Evolutionary conservation across 2,113 vertebrate genomes (phyloP).

Genomic region (Platanista minor): DNA sequence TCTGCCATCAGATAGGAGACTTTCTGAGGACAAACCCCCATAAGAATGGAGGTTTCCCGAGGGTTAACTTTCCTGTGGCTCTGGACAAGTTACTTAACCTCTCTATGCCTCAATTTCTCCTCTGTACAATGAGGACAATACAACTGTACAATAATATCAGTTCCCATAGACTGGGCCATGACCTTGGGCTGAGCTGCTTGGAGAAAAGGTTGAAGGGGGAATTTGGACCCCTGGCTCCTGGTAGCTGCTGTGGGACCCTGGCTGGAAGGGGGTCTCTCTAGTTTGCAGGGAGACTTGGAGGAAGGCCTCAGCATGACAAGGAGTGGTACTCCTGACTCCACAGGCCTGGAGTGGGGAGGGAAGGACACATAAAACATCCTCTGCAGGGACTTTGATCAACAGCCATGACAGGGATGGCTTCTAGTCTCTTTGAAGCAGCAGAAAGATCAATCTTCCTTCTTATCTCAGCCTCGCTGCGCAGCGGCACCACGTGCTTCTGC

Average conservation of each 20-base stretch:
- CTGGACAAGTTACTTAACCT: neutral
- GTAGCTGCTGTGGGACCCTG: neutral
- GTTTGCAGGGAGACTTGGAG: neutral
- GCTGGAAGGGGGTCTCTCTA: neutral
- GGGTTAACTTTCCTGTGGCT: neutral
- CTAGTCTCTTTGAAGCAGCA: constrained; percentile 56
- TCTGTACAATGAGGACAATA: neutral
- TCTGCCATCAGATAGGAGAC: neutral
- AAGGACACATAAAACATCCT: neutral
- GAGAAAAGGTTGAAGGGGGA: neutral
- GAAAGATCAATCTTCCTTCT: constrained; percentile 62
- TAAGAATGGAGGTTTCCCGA: neutral
- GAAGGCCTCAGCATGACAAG: neutral
- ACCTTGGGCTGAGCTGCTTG: neutral
- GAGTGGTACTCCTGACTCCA: neutral
- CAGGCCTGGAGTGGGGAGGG: neutral
- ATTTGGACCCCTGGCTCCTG: neutral
- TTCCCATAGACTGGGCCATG: neutral
- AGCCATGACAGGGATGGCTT: neutral
- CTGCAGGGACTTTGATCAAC: constrained; percentile 51
- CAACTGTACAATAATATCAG: neutral
- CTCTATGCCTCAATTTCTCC: neutral
- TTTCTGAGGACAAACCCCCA: neutral
- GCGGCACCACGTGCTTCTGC: neutral
- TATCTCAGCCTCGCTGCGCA: constrained; percentile 1